phyloP scores from a whole-genome alignment of 2,888 invertebrate species.

The Synanthedon vespiformis region DNA sequence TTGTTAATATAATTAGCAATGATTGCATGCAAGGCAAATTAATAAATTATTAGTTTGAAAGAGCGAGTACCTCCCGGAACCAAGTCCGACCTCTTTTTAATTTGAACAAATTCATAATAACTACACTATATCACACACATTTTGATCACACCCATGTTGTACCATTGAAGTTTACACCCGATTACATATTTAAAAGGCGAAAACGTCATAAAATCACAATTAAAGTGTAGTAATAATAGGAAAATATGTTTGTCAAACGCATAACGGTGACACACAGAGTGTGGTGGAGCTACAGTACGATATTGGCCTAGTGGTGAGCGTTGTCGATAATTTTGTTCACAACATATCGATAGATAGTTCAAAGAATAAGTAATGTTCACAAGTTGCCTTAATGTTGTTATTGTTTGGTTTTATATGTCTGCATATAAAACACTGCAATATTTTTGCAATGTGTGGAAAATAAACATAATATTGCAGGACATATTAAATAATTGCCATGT shows the following conservation, averaged over 20 bases:
- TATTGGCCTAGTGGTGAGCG: constrained; percentile 21
- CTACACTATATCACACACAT: not conserved
- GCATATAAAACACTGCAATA: too few species aligned
- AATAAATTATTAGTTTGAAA: too few species aligned
- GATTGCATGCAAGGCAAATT: too few species aligned
- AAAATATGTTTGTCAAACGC: constrained; percentile 12
- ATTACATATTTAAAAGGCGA: not conserved
- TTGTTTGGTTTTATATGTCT: too few species aligned
- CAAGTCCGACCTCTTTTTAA: constrained; percentile 49
- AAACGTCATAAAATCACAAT: not conserved
- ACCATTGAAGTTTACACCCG: not conserved
- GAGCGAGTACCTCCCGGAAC: constrained; percentile 40
- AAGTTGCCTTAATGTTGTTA: too few species aligned
- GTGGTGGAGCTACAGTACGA: constrained; percentile 17
- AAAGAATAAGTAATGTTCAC: too few species aligned
- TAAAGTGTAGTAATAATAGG: constrained; percentile 8
- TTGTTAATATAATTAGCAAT: too few species aligned
- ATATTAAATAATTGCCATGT: too few species aligned
- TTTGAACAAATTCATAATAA: constrained; percentile 28
- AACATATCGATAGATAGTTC: too few species aligned
- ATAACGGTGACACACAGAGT: constrained; percentile 22
- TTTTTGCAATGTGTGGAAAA: too few species aligned
- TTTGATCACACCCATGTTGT: not conserved
- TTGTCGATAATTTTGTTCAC: not conserved
- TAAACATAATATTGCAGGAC: too few species aligned